phyloP scores from a whole-genome alignment of 2,113 vertebrate genomes.

The Tragelaphus imberbis region DNA sequence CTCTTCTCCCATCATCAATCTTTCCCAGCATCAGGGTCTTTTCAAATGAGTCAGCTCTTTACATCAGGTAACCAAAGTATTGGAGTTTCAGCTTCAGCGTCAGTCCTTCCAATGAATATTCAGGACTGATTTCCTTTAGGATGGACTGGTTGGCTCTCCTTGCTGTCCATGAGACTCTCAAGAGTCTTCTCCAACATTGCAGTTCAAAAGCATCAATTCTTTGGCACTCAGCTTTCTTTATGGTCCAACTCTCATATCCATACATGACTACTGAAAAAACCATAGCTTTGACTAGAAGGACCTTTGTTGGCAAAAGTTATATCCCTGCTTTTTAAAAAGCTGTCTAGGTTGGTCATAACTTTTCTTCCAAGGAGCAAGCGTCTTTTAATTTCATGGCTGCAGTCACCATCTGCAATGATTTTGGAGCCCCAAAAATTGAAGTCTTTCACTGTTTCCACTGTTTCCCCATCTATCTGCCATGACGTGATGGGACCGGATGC shows the following conservation, averaged over 20 bases:
- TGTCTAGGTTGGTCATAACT: not conserved
- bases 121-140: not conserved
- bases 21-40: not conserved
- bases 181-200: not conserved
- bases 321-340: not conserved
- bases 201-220: not conserved
- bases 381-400: not conserved
- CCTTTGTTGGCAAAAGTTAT: not conserved
- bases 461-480: not conserved
- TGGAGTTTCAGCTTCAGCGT: not conserved
- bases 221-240: not conserved
- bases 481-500: not conserved
- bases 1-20: not conserved
- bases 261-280: not conserved
- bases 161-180: not conserved
- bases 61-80: not conserved
- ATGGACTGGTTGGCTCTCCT: not conserved
- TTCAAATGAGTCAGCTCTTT: not conserved
- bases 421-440: not conserved
- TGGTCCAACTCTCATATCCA: not conserved
- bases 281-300: not conserved
- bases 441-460: not conserved
- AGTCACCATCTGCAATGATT: not conserved
- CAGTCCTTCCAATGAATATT: not conserved
- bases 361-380: not conserved